Evolutionary conservation across 1,140 invertebrate genomes (phyloP), one percentile per base, ranked within the genome.

Genomic region (Brachionus rubens): DNA sequence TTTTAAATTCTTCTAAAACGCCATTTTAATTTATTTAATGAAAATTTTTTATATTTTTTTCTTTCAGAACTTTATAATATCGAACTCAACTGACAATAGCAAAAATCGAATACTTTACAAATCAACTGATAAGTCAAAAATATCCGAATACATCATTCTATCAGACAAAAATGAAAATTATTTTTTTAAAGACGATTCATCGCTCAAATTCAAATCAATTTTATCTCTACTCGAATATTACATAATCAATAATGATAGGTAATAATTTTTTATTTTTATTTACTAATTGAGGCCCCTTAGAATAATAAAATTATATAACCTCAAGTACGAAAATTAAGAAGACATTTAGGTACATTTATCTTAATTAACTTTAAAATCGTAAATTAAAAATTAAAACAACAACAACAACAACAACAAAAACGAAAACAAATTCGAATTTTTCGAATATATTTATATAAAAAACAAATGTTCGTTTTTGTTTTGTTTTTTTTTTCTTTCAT

Each of bases 141-240:
- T 43, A 24, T 24, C 4, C 6, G 16, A 65, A 36, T 36, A 65
- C 43, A 14, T 14, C 16, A 65, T 65, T 43, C 6, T 43, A 14
- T 24, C 12, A 19, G 24, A 36, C 43, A 41, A 43, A 12, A 43
- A 43, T 24, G 6, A 14, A 3, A 14, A 41, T 12, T 65, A 43
- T 28, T 65, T 12, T 19, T 19, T 65, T 12, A 65, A 65, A 65
- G 40, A 65, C 14, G 59, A 65, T 36, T 65, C 59, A 43, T 36
- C 40, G 2, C 19, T 43, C 36, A 65, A 65, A n/a, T 65, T 65
- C 24, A 43, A 65, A 46, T 65, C 59, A 24, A 24, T 65, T 10
- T 43, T 65, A 40, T 3, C 10, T 14, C 24, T 65, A 24, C 21
- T 65, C n/a, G 59, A 65, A 65, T 65, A 46, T 65, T 65, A 65